Evolutionary conservation across 2,888 invertebrate genomes (phyloP).

Genomic region (Rhagophthalmus giganteus): DNA sequence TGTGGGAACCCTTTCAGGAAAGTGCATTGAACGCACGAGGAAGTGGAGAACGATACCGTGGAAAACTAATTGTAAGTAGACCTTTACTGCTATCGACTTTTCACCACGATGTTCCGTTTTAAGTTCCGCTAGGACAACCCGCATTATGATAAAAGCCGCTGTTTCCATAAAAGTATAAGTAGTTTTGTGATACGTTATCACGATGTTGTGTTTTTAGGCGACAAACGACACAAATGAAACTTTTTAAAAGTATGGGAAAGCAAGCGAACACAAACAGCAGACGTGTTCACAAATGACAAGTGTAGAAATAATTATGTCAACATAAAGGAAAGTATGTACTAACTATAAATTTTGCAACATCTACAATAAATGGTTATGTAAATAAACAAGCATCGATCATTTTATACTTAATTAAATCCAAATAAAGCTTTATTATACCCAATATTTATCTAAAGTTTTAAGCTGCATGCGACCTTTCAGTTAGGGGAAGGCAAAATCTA

Average conservation of each 20-base stretch:
- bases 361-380: too few species aligned
- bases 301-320: too few species aligned
- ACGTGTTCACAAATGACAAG: too few species aligned
- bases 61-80: constrained; percentile 37
- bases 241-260: too few species aligned
- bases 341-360: too few species aligned
- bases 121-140: constrained; percentile 38
- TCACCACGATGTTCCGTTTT: constrained; percentile 39
- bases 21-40: constrained; percentile 44
- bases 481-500: constrained; percentile 43
- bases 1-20: constrained; percentile 36
- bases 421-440: constrained; percentile 11
- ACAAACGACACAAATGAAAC: too few species aligned
- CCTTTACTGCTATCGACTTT: constrained; percentile 30
- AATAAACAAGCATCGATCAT: neutral
- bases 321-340: too few species aligned
- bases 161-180: constrained; percentile 8
- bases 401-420: constrained; percentile 29
- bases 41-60: constrained; percentile 44
- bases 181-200: constrained; percentile 3
- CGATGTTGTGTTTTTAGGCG: neutral
- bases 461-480: constrained; percentile 35
- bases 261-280: too few species aligned
- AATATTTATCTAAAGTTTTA: constrained; percentile 36
- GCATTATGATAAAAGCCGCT: constrained; percentile 33